Evolutionary conservation across 53 echinoderm and acorn worm genomes (phyloP).

Genomic region (Arbacia lixula): DNA sequence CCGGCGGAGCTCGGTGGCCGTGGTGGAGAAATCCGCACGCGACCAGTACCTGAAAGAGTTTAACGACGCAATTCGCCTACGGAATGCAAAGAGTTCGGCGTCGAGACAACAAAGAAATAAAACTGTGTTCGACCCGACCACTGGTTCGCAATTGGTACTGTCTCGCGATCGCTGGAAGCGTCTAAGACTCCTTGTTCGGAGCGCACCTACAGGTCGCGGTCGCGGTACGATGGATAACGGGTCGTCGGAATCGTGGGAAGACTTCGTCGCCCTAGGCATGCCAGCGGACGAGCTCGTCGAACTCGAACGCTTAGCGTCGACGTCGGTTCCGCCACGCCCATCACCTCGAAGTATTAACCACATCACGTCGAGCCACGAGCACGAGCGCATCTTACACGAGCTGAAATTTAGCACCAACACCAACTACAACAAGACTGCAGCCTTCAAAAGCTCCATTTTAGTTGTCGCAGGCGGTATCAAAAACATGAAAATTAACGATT

Average conservation of each 20-base stretch:
- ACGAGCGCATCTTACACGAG: slow-evolving; percentile 28
- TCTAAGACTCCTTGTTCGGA: slow-evolving; percentile 7
- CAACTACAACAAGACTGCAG: slow-evolving; percentile 22
- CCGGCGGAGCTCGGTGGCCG: slow-evolving; percentile 9
- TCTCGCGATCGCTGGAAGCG: slow-evolving; percentile 12
- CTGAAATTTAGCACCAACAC: neutral
- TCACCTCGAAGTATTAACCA: slow-evolving; percentile 8
- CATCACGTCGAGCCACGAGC: slow-evolving; percentile 38
- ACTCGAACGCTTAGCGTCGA: neutral
- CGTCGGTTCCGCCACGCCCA: neutral
- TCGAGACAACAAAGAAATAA: too few relatives aligned
- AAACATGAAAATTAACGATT: slow-evolving; percentile 4
- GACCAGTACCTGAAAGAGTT: slow-evolving; percentile 23
- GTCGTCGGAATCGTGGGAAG: slow-evolving; percentile 38
- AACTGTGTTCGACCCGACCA: too few relatives aligned
- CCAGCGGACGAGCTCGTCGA: slow-evolving; percentile 8
- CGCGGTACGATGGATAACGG: slow-evolving; percentile 4
- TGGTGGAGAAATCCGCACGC: neutral
- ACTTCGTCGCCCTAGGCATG: slow-evolving; percentile 41
- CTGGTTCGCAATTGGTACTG: neutral
- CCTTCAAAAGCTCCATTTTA: slow-evolving; percentile 29
- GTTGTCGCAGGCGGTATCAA: slow-evolving; percentile 13
- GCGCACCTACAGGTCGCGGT: neutral
- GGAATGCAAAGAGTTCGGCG: slow-evolving; percentile 6
- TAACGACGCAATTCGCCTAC: slow-evolving; percentile 38